Evolutionary conservation across 1,140 invertebrate genomes (phyloP).

Genomic region (Radopholus similis): DNA sequence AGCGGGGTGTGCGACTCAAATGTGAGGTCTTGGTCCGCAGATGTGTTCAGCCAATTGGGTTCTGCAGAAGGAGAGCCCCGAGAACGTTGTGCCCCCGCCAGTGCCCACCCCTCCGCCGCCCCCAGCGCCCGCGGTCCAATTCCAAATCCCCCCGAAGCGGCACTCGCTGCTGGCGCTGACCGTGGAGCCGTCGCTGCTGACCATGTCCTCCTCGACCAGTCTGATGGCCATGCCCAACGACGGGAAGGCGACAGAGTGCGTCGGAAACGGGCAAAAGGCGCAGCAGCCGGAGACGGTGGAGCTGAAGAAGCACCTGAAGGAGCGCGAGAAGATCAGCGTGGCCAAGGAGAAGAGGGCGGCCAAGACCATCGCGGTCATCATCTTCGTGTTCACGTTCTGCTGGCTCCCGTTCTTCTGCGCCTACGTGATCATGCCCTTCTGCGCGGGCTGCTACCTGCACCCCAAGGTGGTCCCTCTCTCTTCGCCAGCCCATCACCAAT

Average conservation of each 20-base stretch:
- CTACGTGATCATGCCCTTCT: conserved; percentile 68
- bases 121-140: background rate
- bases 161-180: background rate
- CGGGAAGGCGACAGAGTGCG: background rate
- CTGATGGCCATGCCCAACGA: background rate
- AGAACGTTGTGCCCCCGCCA: background rate
- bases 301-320: conserved; percentile 18
- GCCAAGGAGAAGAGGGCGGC: conserved; percentile 69
- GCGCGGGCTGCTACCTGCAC: conserved; percentile 60
- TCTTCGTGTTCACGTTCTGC: conserved; percentile 69
- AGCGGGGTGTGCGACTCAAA: background rate
- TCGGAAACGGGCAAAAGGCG: background rate
- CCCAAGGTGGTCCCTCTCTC: conserved; percentile 42
- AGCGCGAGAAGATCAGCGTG: conserved; percentile 57
- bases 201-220: conserved; percentile 1
- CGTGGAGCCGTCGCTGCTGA: background rate
- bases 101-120: background rate
- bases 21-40: background rate
- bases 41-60: background rate
- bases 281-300: conserved; percentile 1
- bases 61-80: background rate
- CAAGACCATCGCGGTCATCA: conserved; percentile 68
- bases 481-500: background rate
- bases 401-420: conserved; percentile 70
- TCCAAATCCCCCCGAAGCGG: background rate